phyloP scores from a whole-genome alignment of 2,113 vertebrate genomes.

The Cynocephalus volans region DNA sequence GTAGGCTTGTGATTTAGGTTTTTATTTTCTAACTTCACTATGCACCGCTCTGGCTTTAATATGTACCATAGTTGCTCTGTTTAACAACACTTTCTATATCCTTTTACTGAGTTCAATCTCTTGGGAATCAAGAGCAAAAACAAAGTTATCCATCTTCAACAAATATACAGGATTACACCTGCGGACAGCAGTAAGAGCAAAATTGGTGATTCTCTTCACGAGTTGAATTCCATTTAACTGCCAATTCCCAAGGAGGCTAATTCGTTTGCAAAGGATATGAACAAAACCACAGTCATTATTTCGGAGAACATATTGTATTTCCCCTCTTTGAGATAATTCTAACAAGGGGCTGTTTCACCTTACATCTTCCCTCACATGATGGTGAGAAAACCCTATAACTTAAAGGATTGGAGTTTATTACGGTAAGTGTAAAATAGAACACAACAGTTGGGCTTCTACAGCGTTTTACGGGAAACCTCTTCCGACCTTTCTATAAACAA shows the following conservation, averaged over 20 bases:
- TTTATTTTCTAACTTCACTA: constrained; percentile 37
- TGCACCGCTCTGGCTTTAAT: constrained; percentile 11
- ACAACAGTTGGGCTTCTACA: constrained; percentile 26
- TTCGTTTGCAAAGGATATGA: not conserved
- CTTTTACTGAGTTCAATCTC: constrained; percentile 37
- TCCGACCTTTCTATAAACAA: constrained; percentile 59
- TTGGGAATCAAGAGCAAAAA: constrained; percentile 70
- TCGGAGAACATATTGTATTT: constrained; percentile 31
- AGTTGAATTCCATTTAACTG: constrained; percentile 22
- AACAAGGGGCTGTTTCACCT: not conserved
- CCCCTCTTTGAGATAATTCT: constrained; percentile 45
- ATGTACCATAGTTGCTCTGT: not conserved
- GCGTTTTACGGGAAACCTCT: constrained; percentile 2
- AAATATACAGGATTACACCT: not conserved
- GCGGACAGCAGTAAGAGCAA: not conserved
- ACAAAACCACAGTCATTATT: not conserved
- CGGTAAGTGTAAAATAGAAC: constrained; percentile 54
- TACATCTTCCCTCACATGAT: not conserved
- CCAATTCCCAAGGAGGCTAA: not conserved
- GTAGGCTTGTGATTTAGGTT: not conserved
- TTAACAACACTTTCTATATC: constrained; percentile 49
- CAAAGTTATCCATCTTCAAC: constrained; percentile 76
- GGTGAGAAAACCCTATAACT: constrained; percentile 54
- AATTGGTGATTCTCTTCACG: not conserved
- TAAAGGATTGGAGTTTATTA: constrained; percentile 28